Conservation (phyloP, 2,113 vertebrate genomes). For the Herpetotheres cachinnans region DNA sequence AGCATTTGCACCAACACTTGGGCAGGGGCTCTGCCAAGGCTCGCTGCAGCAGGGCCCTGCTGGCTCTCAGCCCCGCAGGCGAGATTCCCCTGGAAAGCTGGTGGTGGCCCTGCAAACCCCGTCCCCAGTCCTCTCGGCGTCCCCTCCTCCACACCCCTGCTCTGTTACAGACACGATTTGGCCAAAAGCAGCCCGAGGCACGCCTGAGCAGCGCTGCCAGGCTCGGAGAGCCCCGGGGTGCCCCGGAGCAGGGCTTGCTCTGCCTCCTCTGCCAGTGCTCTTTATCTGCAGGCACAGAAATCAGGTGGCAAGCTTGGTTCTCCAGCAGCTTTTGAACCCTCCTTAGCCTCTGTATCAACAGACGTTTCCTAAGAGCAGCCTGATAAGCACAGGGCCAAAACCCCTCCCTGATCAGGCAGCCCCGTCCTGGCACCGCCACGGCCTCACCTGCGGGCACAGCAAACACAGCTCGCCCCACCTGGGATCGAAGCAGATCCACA, state of each 20-base stretch:
- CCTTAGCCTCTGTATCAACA: not conserved
- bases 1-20: not conserved
- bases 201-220: rapidly evolving
- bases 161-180: not conserved
- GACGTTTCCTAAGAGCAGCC: not conserved
- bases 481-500: not conserved
- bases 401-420: not conserved
- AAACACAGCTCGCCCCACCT: rapidly evolving
- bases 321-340: not conserved
- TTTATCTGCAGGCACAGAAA: not conserved
- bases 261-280: not conserved
- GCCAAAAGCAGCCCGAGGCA: not conserved
- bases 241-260: not conserved
- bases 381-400: not conserved
- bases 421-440: rapidly evolving
- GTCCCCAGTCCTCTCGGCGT: not conserved
- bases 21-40: not conserved
- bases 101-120: not conserved
- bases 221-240: rapidly evolving
- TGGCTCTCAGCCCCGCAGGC: rapidly evolving
- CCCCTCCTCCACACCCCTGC: not conserved
- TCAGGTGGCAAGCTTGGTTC: not conserved
- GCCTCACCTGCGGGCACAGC: rapidly evolving
- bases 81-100: not conserved
- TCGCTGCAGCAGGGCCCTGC: rapidly evolving